phyloP scores from a whole-genome alignment of 2,113 vertebrate genomes.

The Apeltes quadracus region DNA sequence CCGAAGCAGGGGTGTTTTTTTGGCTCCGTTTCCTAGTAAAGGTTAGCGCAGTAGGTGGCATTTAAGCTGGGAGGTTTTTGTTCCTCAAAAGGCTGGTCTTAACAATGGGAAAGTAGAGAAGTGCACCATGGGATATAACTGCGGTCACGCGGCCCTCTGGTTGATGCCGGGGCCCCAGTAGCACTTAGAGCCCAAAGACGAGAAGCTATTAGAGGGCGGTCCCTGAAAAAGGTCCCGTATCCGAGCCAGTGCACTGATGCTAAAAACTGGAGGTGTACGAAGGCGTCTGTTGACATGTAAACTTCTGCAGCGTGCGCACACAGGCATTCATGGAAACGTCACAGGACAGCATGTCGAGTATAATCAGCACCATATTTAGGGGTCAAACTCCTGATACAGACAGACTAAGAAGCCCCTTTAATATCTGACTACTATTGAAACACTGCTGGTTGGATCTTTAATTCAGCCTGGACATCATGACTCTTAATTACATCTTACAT shows the following conservation, averaged over 20 bases:
- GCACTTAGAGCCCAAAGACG: conserved; percentile 43
- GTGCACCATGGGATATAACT: conserved; percentile 65
- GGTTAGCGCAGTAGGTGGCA: conserved; percentile 58
- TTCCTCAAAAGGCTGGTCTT: conserved; percentile 69
- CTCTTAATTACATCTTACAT: conserved; percentile 23
- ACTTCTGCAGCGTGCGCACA: conserved; percentile 50
- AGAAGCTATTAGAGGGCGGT: conserved; percentile 31
- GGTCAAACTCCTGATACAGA: conserved; percentile 35
- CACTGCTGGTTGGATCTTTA: conserved; percentile 5
- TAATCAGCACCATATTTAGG: conserved; percentile 71
- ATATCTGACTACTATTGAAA: conserved; percentile 20
- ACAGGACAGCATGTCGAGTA: conserved; percentile 51
- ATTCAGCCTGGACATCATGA: conserved; percentile 31
- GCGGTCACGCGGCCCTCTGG: conserved; percentile 64
- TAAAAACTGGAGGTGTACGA: conserved; percentile 35
- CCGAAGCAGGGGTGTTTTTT: conserved; percentile 5
- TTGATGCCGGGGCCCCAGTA: conserved; percentile 50
- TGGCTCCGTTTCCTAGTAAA: conserved; percentile 40
- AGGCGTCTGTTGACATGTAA: conserved; percentile 58
- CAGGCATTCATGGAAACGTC: conserved; percentile 36
- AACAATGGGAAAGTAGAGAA: conserved; percentile 50
- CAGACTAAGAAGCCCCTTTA: conserved; percentile 7
- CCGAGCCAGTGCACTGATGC: conserved; percentile 18
- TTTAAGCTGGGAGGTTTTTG: conserved; percentile 61
- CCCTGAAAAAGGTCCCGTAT: conserved; percentile 54